Evolutionary conservation across 2,888 invertebrate genomes (phyloP).

Genomic region (Ceramica pisi): DNA sequence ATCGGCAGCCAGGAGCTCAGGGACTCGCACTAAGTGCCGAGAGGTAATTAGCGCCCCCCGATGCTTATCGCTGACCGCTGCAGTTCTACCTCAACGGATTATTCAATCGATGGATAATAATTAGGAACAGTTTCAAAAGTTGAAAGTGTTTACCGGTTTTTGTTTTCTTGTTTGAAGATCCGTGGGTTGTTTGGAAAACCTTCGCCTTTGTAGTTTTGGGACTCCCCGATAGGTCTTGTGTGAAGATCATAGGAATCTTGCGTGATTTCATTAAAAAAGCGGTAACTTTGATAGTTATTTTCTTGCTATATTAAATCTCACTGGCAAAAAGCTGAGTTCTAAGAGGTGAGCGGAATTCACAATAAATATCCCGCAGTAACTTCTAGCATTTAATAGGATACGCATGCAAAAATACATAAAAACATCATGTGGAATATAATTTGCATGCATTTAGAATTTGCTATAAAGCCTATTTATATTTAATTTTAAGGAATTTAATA

Average conservation of each 20-base stretch:
- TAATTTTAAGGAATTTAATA: not conserved
- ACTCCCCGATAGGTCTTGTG: not conserved
- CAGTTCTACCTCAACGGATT: constrained; percentile 52
- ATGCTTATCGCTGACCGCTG: constrained; percentile 58
- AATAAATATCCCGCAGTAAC: not conserved
- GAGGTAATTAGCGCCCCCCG: constrained; percentile 61
- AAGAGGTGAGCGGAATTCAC: not conserved
- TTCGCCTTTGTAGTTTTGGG: not conserved
- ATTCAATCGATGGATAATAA: constrained; percentile 55
- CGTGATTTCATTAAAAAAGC: not conserved
- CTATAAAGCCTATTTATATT: not conserved
- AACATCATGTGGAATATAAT: not conserved
- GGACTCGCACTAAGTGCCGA: constrained; percentile 57
- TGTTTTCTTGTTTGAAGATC: not conserved
- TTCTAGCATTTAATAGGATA: not conserved
- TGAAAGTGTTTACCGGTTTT: constrained; percentile 28
- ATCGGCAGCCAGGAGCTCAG: constrained; percentile 21
- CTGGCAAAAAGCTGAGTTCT: not conserved
- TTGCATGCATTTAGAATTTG: not conserved
- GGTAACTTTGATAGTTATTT: not conserved
- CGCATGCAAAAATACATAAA: not conserved
- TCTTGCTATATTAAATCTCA: not conserved
- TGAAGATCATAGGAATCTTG: not conserved
- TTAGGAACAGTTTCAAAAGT: constrained; percentile 47
- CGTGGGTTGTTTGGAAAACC: not conserved